These are phyloP conservation scores for Metacarcinus magister DNA, from an alignment of 2,888 invertebrate genomes.

Conservation along the genomic window DNA sequence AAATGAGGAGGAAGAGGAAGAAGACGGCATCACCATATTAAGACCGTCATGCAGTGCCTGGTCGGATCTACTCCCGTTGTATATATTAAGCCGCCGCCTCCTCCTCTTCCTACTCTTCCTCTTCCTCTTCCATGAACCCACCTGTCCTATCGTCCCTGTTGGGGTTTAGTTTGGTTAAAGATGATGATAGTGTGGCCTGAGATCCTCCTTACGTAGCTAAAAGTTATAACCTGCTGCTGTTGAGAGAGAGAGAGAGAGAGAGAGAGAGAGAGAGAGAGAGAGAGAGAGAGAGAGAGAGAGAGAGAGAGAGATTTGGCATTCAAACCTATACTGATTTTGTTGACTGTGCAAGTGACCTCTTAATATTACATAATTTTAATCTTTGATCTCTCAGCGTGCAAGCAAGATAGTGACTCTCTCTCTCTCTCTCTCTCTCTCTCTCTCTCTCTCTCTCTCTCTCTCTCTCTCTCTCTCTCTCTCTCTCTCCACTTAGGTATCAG, in stretches of 20 bases:
- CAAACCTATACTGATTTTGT: not conserved
- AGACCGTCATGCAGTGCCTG: not conserved
- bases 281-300: not conserved
- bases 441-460: slow-evolving; percentile 35
- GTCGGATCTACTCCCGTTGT: not conserved
- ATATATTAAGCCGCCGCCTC: not conserved
- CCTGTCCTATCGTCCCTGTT: not conserved
- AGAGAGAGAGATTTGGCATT: not conserved
- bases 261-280: slow-evolving; percentile 9
- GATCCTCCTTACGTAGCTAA: not conserved
- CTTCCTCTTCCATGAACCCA: not conserved
- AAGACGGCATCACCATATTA: not conserved
- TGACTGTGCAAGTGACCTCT: not conserved
- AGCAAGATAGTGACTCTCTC: not conserved
- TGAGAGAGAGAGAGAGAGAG: not conserved
- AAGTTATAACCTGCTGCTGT: not conserved
- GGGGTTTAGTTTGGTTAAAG: not conserved
- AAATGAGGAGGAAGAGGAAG: not conserved
- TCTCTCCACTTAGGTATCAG: not conserved
- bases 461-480: not conserved
- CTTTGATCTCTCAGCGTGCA: not conserved
- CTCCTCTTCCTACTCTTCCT: not conserved
- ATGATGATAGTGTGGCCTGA: not conserved
- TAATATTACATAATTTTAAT: not conserved
- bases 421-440: slow-evolving; percentile 53